Conservation (phyloP, 2,888 invertebrate genomes). For the Choristoneura rosaceana region DNA sequence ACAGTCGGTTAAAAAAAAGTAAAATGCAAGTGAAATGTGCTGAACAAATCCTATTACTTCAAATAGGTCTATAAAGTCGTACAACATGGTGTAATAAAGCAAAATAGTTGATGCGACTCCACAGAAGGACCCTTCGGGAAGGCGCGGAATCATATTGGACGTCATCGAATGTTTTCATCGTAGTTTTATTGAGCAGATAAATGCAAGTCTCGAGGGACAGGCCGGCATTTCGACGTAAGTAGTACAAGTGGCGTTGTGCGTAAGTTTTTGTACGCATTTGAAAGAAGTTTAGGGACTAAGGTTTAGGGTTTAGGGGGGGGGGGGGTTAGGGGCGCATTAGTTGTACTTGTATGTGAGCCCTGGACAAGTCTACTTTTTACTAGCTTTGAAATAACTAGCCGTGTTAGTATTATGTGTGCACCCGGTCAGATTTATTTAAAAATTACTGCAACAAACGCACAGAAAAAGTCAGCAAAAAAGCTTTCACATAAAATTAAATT, state of each 20-base stretch:
- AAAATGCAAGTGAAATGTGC: constrained; percentile 26
- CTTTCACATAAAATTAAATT: too few species aligned
- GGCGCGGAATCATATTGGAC: constrained; percentile 78
- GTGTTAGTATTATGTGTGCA: not conserved
- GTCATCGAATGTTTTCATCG: constrained; percentile 77
- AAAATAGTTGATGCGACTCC: constrained; percentile 65
- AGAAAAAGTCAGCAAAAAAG: too few species aligned
- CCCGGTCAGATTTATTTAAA: too few species aligned
- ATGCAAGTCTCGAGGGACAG: constrained; percentile 71
- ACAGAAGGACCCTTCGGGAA: constrained; percentile 63
- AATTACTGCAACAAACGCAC: too few species aligned
- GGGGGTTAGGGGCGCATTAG: too few species aligned
- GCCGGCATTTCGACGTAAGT: constrained; percentile 73
- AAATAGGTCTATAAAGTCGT: constrained; percentile 34
- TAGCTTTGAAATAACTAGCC: too few species aligned
- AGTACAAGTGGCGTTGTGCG: constrained; percentile 40
- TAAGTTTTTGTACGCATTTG: not conserved
- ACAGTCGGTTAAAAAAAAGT: not conserved
- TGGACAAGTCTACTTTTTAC: not conserved
- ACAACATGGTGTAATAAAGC: constrained; percentile 60
- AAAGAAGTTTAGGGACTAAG: not conserved
- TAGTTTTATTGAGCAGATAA: constrained; percentile 81
- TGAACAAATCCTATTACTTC: constrained; percentile 35
- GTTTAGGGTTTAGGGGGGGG: too few species aligned
- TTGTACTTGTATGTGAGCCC: not conserved